Conservation (phyloP, 1,140 invertebrate species). For the Maniola jurtina region DNA sequence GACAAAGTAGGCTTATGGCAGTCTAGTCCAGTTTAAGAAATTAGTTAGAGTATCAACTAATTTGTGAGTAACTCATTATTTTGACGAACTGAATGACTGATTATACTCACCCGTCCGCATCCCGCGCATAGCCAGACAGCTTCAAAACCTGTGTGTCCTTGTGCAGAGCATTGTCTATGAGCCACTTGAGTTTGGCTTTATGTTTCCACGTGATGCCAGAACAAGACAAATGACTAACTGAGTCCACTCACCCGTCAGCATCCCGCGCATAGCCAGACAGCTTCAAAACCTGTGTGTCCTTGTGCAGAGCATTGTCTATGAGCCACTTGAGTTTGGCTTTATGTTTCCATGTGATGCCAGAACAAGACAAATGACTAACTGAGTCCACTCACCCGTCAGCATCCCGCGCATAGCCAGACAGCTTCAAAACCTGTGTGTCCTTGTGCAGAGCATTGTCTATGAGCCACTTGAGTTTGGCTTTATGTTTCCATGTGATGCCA, state of each 20-base stretch:
- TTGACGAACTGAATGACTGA: too few species aligned
- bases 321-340: conserved; percentile 47
- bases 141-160: conserved; percentile 40
- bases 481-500: conserved; percentile 53
- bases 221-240: too few species aligned
- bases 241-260: conserved; percentile 41
- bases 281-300: conserved; percentile 41
- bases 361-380: too few species aligned
- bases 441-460: conserved; percentile 41
- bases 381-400: conserved; percentile 42
- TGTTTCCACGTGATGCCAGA: conserved; percentile 55
- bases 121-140: conserved; percentile 45
- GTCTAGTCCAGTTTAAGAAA: too few species aligned
- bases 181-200: conserved; percentile 46
- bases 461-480: conserved; percentile 45
- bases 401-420: conserved; percentile 45
- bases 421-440: conserved; percentile 41
- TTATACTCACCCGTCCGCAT: conserved; percentile 41
- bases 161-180: conserved; percentile 43
- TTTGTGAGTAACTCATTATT: too few species aligned
- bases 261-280: conserved; percentile 45
- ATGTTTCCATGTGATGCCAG: conserved; percentile 51
- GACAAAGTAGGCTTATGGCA: too few species aligned
- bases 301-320: conserved; percentile 41
- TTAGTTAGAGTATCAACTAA: too few species aligned